A percentile compares a stretch with the other conserved stretches of the same genome.
Evolutionary conservation across 2,797 vertebrate species (phyloP).

Genomic region (Paedocypris micromegethes): DNA sequence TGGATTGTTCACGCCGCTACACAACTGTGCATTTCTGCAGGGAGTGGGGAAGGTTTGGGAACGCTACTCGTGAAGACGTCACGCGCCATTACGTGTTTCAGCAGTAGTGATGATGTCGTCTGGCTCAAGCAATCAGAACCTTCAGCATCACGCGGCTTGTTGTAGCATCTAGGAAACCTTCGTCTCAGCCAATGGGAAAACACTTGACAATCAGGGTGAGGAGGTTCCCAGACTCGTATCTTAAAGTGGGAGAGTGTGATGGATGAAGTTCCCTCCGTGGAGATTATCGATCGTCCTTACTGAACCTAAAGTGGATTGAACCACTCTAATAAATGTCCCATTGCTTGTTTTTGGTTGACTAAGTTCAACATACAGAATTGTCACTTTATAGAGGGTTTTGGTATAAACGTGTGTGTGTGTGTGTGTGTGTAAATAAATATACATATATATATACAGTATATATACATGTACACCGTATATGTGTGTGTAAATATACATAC

Average conservation of each 20-base stretch:
- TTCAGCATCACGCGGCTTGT: slow-evolving; percentile 27
- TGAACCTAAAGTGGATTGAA: slow-evolving; percentile 27
- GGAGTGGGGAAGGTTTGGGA: slow-evolving; percentile 4
- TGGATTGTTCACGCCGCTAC: slow-evolving; percentile 19
- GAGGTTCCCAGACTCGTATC: slow-evolving; percentile 1
- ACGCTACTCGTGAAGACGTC: slow-evolving; percentile 18
- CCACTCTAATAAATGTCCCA: slow-evolving; percentile 40
- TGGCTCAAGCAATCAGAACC: slow-evolving; percentile 46
- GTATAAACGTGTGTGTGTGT: slow-evolving; percentile 35
- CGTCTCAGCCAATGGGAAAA: slow-evolving; percentile 27
- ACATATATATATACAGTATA: too few relatives aligned
- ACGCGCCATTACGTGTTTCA: slow-evolving; percentile 38
- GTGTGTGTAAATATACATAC: neutral
- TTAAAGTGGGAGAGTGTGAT: slow-evolving; percentile 8
- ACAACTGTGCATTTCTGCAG: slow-evolving; percentile 29
- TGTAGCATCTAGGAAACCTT: slow-evolving; percentile 33
- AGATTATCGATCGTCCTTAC: slow-evolving; percentile 1
- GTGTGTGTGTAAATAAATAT: too few relatives aligned
- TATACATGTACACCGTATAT: neutral
- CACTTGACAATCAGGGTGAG: slow-evolving; percentile 34
- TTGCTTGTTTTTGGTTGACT: slow-evolving; percentile 22
- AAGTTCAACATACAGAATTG: slow-evolving; percentile 36
- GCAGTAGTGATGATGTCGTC: slow-evolving; percentile 7
- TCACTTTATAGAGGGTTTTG: slow-evolving; percentile 53
- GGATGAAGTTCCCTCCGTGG: neutral